Conservation (phyloP, 2,113 vertebrate species). For the Garra rufa region DNA sequence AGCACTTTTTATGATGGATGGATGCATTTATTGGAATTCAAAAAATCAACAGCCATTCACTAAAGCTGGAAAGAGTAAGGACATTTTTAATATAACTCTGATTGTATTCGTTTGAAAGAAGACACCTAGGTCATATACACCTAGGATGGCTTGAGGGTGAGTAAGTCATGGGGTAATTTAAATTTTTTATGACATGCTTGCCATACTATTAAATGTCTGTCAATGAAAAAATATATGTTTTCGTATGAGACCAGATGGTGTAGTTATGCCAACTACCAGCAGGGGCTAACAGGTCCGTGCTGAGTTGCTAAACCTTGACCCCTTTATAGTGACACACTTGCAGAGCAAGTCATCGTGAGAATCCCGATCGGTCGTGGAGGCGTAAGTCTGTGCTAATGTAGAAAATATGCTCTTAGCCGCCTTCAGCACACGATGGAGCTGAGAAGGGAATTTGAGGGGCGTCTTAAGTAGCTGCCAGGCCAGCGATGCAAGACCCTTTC, state of each 20-base stretch:
- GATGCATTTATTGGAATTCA: too few species aligned
- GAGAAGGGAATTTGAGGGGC: constrained; percentile 42
- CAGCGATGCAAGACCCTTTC: constrained; percentile 46
- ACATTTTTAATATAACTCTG: too few species aligned
- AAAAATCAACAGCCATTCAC: too few species aligned
- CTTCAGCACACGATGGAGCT: constrained; percentile 24
- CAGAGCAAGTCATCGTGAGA: constrained; percentile 37
- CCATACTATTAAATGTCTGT: too few species aligned
- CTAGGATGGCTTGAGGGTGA: too few species aligned
- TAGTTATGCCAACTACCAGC: neutral
- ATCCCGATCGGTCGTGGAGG: constrained; percentile 41
- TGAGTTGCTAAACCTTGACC: neutral
- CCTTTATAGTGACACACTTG: neutral
- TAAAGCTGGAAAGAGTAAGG: too few species aligned
- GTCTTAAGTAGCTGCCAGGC: constrained; percentile 56
- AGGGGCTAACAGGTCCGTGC: neutral
- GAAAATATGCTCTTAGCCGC: constrained; percentile 59
- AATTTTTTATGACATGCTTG: too few species aligned
- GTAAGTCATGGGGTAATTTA: too few species aligned
- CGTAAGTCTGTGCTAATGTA: constrained; percentile 55
- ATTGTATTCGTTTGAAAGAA: too few species aligned
- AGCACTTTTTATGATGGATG: too few species aligned
- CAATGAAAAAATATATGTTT: neutral
- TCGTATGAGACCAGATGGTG: neutral
- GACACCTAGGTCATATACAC: too few species aligned